Evolutionary conservation across 2,797 vertebrate species (phyloP).

Genomic region (Cossypha niveicapilla): DNA sequence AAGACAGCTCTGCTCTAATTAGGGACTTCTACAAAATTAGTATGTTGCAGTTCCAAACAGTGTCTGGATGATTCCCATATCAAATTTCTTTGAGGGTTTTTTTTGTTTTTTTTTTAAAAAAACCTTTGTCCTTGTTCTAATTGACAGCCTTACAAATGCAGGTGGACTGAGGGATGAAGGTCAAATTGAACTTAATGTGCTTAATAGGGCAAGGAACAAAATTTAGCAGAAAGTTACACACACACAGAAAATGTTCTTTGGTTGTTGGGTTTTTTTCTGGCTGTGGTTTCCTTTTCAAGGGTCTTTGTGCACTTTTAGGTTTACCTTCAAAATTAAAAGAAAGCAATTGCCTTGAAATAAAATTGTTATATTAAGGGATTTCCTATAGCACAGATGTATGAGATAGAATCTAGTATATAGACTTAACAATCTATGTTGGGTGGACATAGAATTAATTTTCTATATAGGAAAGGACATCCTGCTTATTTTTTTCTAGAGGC

Average conservation of each 20-base stretch:
- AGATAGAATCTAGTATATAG: neutral
- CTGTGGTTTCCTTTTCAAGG: neutral
- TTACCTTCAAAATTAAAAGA: neutral
- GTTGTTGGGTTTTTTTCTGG: neutral
- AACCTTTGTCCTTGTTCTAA: conserved; percentile 14
- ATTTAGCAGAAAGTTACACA: neutral
- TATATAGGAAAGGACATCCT: neutral
- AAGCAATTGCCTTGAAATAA: neutral
- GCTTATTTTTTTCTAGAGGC: neutral
- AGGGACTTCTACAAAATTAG: conserved; percentile 40
- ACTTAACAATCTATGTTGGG: neutral
- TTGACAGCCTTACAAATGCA: conserved; percentile 31
- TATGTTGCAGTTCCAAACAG: conserved; percentile 20
- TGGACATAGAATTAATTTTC: neutral
- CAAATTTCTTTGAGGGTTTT: neutral
- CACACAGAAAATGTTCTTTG: neutral
- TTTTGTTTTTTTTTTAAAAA: too few species aligned
- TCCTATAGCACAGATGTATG: neutral
- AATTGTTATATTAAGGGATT: neutral
- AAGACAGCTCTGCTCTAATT: conserved; percentile 54
- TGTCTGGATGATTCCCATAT: conserved; percentile 48
- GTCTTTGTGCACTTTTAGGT: neutral
- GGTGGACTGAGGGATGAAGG: conserved; percentile 52
- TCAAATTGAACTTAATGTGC: neutral
- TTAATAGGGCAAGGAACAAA: conserved; percentile 1